Conservation (phyloP, 2,888 invertebrate genomes). For the Eilema griseolum region DNA sequence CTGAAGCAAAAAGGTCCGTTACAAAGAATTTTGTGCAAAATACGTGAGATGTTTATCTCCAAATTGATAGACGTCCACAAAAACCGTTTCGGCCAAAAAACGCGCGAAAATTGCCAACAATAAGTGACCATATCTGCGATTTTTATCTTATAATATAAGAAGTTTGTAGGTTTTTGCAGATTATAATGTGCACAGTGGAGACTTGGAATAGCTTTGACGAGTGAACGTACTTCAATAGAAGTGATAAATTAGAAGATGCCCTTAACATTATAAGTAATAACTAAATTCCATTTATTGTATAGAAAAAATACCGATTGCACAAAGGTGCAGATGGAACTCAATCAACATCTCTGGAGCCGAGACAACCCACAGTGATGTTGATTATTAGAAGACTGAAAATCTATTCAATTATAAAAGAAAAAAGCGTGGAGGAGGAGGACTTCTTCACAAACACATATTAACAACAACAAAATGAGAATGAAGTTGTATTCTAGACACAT, state of each 20-base stretch:
- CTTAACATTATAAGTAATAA: too few relatives aligned
- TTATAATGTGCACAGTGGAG: background rate
- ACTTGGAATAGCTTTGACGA: background rate
- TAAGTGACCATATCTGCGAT: background rate
- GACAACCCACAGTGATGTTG: too few relatives aligned
- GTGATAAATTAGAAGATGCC: background rate
- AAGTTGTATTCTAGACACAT: constrained; percentile 6
- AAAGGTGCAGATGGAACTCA: too few relatives aligned
- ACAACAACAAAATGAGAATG: background rate
- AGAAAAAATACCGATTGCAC: too few relatives aligned
- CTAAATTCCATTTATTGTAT: background rate
- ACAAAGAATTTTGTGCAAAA: background rate
- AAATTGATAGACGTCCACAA: constrained; percentile 1
- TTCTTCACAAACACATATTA: background rate
- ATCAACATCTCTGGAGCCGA: too few relatives aligned
- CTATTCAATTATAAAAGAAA: too few relatives aligned
- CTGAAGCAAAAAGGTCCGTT: background rate
- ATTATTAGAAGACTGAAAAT: too few relatives aligned
- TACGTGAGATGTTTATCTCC: background rate
- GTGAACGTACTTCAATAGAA: background rate
- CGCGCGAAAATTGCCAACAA: background rate
- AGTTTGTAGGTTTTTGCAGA: background rate
- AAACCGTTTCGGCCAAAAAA: background rate
- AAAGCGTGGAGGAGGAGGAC: too few relatives aligned
- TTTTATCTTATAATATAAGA: background rate